These are phyloP conservation scores for Biston stratarius DNA, from an alignment of 2,888 invertebrate species.

Conservation along the genomic window DNA sequence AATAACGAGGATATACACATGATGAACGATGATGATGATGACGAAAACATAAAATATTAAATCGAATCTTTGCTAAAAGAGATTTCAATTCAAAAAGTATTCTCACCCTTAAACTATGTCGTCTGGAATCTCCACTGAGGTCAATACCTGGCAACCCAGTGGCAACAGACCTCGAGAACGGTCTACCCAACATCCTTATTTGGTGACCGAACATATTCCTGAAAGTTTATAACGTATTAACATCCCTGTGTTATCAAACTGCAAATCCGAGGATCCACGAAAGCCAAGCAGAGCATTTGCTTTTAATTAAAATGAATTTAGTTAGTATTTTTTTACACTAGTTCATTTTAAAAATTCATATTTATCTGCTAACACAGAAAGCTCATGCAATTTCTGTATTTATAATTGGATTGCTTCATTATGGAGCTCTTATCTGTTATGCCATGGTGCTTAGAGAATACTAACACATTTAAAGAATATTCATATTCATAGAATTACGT, in stretches of 20 bases:
- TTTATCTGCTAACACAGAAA: slow-evolving; percentile 79
- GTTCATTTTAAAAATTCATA: slow-evolving; percentile 44
- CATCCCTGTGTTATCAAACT: slow-evolving; percentile 64
- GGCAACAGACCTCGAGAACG: slow-evolving; percentile 88
- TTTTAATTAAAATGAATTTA: slow-evolving; percentile 51
- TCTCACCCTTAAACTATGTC: slow-evolving; percentile 87
- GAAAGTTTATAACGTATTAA: slow-evolving; percentile 71
- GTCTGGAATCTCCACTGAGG: slow-evolving; percentile 81
- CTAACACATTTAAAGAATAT: slow-evolving; percentile 41
- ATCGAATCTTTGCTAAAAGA: too few species aligned
- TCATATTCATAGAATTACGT: slow-evolving; percentile 48
- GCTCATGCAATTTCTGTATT: slow-evolving; percentile 77
- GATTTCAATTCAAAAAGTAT: not conserved
- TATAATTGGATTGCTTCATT: slow-evolving; percentile 51
- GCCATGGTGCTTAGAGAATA: slow-evolving; percentile 48
- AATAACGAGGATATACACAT: too few species aligned
- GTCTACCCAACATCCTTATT: slow-evolving; percentile 88
- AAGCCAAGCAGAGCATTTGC: slow-evolving; percentile 76
- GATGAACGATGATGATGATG: too few species aligned
- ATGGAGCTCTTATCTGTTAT: slow-evolving; percentile 47
- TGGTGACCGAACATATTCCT: slow-evolving; percentile 88
- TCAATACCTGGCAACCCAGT: slow-evolving; percentile 85
- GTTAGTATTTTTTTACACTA: slow-evolving; percentile 70
- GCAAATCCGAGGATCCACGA: slow-evolving; percentile 62
- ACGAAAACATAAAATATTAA: not conserved